Evolutionary conservation across 2,113 vertebrate species (phyloP).

Genomic region (Gasterosteus nipponicus): DNA sequence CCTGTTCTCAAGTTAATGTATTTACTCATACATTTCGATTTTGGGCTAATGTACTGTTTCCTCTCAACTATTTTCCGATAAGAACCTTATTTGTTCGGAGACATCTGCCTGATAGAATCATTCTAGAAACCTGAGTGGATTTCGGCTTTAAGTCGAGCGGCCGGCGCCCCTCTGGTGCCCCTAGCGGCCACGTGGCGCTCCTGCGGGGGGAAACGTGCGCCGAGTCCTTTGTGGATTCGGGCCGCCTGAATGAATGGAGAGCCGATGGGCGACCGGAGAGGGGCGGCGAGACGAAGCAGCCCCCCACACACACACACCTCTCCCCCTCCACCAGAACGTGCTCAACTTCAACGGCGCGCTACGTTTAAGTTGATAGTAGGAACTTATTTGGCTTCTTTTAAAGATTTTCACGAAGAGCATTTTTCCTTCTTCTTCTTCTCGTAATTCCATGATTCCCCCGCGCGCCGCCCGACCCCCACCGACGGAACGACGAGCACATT

Average conservation of each 20-base stretch:
- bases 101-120: background rate
- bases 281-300: conserved; percentile 21
- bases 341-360: background rate
- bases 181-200: conserved; percentile 46
- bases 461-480: conserved; percentile 18
- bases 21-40: background rate
- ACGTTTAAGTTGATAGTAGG: background rate
- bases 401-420: background rate
- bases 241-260: conserved; percentile 76
- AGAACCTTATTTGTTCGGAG: background rate
- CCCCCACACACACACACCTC: background rate
- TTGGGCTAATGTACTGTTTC: background rate
- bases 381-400: background rate
- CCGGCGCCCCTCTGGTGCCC: conserved; percentile 45
- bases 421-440: too few relatives aligned
- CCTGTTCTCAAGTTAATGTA: background rate
- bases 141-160: background rate
- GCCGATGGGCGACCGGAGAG: conserved; percentile 7
- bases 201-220: conserved; percentile 1
- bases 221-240: conserved; percentile 42
- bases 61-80: background rate
- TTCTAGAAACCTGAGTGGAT: background rate
- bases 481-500: conserved; percentile 22
- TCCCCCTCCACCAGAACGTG: background rate
- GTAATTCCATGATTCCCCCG: background rate